Evolutionary conservation across 2,888 invertebrate genomes (phyloP).

Genomic region (Aspidapion aeneum): DNA sequence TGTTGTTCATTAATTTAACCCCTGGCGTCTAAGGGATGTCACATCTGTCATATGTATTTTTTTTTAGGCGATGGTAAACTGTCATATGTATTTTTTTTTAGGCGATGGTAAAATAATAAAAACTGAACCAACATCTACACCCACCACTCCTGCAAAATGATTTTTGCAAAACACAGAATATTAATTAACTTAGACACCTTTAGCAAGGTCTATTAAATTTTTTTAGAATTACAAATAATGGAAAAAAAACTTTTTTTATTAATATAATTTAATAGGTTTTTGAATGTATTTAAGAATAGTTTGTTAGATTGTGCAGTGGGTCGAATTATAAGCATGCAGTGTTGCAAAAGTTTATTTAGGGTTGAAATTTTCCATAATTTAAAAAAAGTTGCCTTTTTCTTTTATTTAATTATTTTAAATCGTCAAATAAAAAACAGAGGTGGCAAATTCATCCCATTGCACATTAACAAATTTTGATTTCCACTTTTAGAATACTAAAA

Average conservation of each 20-base stretch:
- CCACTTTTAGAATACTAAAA: no score
- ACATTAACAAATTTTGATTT: no score
- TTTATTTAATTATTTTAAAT: no score
- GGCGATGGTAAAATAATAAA: conserved; percentile 56
- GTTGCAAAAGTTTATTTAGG: no score
- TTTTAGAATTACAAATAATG: not conserved
- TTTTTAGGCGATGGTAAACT: conserved; percentile 51
- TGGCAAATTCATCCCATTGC: no score
- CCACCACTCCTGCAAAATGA: not conserved
- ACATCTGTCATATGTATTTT: no score
- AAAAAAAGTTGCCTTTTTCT: no score
- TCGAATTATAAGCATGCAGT: not conserved
- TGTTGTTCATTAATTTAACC: no score
- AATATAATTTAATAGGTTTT: not conserved
- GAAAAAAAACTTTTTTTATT: not conserved
- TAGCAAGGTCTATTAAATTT: not conserved
- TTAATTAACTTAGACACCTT: not conserved
- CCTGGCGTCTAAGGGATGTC: no score
- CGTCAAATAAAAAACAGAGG: no score
- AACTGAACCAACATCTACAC: conserved; percentile 46
- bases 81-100: conserved; percentile 37
- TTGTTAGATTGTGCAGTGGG: not conserved
- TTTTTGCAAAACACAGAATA: no score
- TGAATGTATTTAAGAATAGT: not conserved
- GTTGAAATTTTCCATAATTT: no score